A percentile compares a stretch with the other conserved stretches of the same genome.
These are phyloP conservation scores for Chrysogorgia sp. DNA, from an alignment of 92 coral and sea anemone species.

Conservation along the genomic window DNA sequence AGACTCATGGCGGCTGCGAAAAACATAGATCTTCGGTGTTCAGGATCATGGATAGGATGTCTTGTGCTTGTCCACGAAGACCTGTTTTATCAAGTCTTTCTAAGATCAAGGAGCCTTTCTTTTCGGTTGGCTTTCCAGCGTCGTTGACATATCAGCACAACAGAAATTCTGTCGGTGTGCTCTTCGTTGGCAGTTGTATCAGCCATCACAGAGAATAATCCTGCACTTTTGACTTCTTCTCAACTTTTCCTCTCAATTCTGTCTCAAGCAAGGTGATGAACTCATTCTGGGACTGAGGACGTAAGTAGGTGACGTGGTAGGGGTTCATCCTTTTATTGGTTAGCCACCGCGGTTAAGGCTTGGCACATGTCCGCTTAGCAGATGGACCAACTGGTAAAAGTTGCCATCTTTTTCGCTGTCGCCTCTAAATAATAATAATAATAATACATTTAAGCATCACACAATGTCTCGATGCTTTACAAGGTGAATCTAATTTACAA, in stretches of 20 bases:
- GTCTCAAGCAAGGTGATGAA: conserved; percentile 33
- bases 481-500: too few relatives aligned
- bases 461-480: too few relatives aligned
- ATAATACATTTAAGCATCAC: too few relatives aligned
- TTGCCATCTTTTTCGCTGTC: conserved; percentile 27
- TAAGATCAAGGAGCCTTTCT: conserved; percentile 28
- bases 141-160: conserved; percentile 31
- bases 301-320: neutral
- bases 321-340: too few relatives aligned
- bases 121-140: conserved; percentile 30
- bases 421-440: too few relatives aligned
- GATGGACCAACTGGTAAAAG: conserved; percentile 17
- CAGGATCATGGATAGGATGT: conserved; percentile 6
- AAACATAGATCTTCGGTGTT: conserved; percentile 22
- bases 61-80: conserved; percentile 36
- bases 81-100: conserved; percentile 24
- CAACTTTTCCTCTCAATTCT: conserved; percentile 25
- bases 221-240: conserved; percentile 25
- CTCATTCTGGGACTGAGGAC: conserved; percentile 26
- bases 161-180: conserved; percentile 29
- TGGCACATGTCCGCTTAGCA: conserved; percentile 31
- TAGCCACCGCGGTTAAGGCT: neutral
- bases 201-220: conserved; percentile 23
- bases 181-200: conserved; percentile 24
- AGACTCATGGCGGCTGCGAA: conserved; percentile 38